These are phyloP conservation scores for Drosophila sturtevanti DNA, from an alignment of 1,140 invertebrate species.

Conservation along the genomic window DNA sequence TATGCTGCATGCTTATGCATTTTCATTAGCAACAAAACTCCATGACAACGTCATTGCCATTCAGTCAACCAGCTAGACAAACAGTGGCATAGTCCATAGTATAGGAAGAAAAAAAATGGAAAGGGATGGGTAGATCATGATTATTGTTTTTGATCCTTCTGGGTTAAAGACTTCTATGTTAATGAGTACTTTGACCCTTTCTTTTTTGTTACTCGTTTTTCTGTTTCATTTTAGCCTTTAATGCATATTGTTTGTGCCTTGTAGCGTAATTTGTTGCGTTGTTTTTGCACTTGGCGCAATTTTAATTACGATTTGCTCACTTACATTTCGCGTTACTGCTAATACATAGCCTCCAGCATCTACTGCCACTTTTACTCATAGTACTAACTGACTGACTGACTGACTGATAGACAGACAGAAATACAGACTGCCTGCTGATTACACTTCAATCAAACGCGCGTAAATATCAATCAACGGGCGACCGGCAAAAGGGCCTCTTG, in stretches of 20 bases:
- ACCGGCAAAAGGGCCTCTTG: background rate
- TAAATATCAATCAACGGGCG: constrained; percentile 72
- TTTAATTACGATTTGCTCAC: constrained; percentile 80
- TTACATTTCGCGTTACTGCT: constrained; percentile 72
- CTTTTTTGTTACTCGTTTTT: constrained; percentile 2
- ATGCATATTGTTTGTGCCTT: constrained; percentile 76
- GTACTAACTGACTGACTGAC: constrained; percentile 36
- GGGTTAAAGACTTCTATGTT: background rate
- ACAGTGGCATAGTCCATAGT: background rate
- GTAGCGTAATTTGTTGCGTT: constrained; percentile 67
- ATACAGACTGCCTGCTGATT: constrained; percentile 66
- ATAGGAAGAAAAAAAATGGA: background rate
- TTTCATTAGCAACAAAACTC: constrained; percentile 48
- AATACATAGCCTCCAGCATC: constrained; percentile 50
- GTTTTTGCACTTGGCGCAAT: constrained; percentile 59
- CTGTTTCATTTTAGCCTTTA: constrained; percentile 39
- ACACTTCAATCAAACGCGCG: constrained; percentile 77
- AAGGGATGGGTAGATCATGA: background rate
- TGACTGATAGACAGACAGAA: constrained; percentile 35
- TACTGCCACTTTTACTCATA: constrained; percentile 15
- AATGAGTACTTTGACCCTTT: constrained; percentile 64
- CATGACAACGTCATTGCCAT: constrained; percentile 67
- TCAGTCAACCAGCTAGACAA: constrained; percentile 2
- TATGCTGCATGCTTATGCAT: constrained; percentile 29
- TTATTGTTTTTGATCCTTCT: background rate